Conservation (phyloP, 2,797 vertebrate genomes). For the Sphenodon punctatus region DNA sequence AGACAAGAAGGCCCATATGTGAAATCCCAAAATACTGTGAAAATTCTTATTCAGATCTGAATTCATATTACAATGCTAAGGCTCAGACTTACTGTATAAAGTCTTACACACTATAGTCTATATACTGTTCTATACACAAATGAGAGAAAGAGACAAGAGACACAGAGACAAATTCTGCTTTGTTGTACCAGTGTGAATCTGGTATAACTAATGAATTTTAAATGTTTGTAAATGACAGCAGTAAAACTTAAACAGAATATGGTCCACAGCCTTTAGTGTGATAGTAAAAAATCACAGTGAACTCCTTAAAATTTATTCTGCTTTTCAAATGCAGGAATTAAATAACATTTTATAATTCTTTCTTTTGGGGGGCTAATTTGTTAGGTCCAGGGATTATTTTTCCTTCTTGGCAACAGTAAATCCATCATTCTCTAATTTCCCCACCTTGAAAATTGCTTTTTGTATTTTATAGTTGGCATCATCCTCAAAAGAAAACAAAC, state of each 20-base stretch:
- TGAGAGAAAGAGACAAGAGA: no score
- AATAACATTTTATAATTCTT: conserved; percentile 64
- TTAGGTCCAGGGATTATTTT: conserved; percentile 65
- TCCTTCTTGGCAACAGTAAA: conserved; percentile 70
- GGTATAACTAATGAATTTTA: neutral
- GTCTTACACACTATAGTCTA: neutral
- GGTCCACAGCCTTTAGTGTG: neutral
- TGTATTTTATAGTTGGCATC: conserved; percentile 68
- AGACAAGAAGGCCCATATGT: rapidly evolving
- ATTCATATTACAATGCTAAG: neutral
- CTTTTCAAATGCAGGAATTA: conserved; percentile 58
- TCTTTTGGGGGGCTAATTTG: conserved; percentile 63
- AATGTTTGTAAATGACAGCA: neutral
- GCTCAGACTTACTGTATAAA: neutral
- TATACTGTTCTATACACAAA: no score
- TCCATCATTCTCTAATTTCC: conserved; percentile 68
- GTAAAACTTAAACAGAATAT: neutral
- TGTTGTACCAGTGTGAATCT: neutral
- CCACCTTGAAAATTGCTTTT: conserved; percentile 66
- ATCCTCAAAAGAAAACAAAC: conserved; percentile 74
- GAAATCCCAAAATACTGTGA: neutral
- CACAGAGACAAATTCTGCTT: neutral
- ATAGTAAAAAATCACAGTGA: conserved; percentile 19
- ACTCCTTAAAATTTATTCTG: conserved; percentile 33
- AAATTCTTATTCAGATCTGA: neutral